phyloP scores from a whole-genome alignment of 2,797 vertebrate genomes.

The Silurus aristotelis region DNA sequence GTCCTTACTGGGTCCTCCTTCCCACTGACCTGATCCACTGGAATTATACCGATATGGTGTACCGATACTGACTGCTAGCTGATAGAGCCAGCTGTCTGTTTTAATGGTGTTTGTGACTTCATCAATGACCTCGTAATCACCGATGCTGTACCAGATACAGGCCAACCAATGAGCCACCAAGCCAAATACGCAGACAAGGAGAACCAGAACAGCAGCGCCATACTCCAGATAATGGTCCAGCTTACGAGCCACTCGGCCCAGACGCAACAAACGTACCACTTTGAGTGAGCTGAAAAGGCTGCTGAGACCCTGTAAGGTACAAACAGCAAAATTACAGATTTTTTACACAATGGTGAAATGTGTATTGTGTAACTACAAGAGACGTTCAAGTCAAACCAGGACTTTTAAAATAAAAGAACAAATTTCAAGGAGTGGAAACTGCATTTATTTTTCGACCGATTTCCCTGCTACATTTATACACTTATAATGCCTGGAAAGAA shows the following conservation, averaged over 20 bases:
- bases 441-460: too few relatives aligned
- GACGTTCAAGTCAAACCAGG: too few relatives aligned
- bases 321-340: neutral
- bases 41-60: slow-evolving; percentile 84
- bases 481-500: too few relatives aligned
- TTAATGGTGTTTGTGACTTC: slow-evolving; percentile 85
- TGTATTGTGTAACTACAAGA: neutral
- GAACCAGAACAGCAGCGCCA: slow-evolving; percentile 84
- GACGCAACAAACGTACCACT: slow-evolving; percentile 83
- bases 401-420: too few relatives aligned
- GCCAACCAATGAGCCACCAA: slow-evolving; percentile 88
- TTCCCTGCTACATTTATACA: too few relatives aligned
- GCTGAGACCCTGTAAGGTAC: slow-evolving; percentile 80
- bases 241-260: slow-evolving; percentile 86
- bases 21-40: slow-evolving; percentile 81
- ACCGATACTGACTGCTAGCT: slow-evolving; percentile 84
- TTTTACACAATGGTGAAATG: neutral
- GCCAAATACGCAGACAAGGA: slow-evolving; percentile 86
- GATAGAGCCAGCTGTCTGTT: slow-evolving; percentile 87
- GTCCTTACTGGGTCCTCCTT: slow-evolving; percentile 83
- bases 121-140: slow-evolving; percentile 86
- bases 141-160: slow-evolving; percentile 90
- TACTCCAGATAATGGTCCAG: slow-evolving; percentile 88
- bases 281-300: slow-evolving; percentile 90
- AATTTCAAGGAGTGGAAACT: too few relatives aligned